Percentiles rank a stretch among this genome's conserved stretches.
Conservation (phyloP, 2,113 vertebrate genomes). For the Myrmophylax atrothorax region DNA sequence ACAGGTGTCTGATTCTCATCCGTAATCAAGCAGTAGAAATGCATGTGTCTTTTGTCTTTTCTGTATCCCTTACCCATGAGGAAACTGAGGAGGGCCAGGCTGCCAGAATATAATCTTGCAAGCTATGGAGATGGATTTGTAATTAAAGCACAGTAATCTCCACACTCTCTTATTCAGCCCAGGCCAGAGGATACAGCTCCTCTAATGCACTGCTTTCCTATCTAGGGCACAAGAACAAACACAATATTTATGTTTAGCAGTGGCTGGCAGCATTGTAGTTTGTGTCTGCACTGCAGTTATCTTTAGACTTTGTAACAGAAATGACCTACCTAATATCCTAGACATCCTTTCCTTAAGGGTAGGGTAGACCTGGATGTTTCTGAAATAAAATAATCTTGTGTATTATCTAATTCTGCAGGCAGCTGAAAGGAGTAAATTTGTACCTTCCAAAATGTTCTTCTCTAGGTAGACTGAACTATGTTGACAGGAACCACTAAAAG, state of each 20-base stretch:
- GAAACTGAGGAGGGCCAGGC: neutral
- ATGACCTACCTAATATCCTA: conserved; percentile 17
- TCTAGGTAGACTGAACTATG: neutral
- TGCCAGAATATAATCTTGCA: neutral
- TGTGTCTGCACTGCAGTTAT: neutral
- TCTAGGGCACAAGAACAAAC: neutral
- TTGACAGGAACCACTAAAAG: neutral
- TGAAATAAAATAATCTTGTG: neutral
- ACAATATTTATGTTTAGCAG: neutral
- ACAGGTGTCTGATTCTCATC: neutral
- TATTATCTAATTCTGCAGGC: neutral
- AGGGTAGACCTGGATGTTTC: neutral
- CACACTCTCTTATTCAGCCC: neutral
- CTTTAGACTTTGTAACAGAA: neutral
- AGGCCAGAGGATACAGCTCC: neutral
- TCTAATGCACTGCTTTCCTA: neutral
- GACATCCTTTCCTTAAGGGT: neutral
- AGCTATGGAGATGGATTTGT: neutral
- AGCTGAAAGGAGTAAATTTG: neutral
- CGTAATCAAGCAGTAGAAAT: neutral
- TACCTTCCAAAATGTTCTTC: neutral
- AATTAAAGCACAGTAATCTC: neutral
- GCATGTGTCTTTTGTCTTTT: neutral
- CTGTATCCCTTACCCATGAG: neutral
- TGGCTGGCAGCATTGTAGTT: neutral